phyloP scores from a whole-genome alignment of 2,113 vertebrate species.

The Melierax canorus region DNA sequence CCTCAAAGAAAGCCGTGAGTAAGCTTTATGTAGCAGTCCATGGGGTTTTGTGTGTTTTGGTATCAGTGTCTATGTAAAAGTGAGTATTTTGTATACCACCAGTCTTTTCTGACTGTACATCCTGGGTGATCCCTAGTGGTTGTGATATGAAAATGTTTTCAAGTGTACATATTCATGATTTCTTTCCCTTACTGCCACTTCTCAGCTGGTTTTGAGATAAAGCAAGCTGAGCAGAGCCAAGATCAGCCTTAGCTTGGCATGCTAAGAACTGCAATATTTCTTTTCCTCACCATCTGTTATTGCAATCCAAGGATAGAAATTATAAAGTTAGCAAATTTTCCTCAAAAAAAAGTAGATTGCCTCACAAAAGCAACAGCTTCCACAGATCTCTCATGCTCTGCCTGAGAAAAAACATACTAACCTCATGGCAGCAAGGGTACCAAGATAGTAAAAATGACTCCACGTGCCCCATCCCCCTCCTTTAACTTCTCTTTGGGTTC shows the following conservation, averaged over 20 bases:
- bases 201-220: not conserved
- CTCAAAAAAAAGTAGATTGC: not conserved
- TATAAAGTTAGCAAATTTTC: not conserved
- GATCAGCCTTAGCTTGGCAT: not conserved
- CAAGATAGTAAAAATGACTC: not conserved
- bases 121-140: not conserved
- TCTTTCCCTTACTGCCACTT: not conserved
- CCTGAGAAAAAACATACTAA: not conserved
- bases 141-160: not conserved
- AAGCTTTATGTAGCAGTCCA: not conserved
- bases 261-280: not conserved
- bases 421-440: not conserved
- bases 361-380: not conserved
- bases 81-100: not conserved
- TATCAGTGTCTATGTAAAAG: not conserved
- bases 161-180: not conserved
- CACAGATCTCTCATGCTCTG: not conserved
- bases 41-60: not conserved
- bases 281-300: not conserved
- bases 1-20: not conserved
- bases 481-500: not conserved
- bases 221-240: not conserved
- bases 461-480: accelerated
- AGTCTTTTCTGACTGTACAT: not conserved
- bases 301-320: not conserved